A percentile compares a stretch with the other conserved stretches of the same genome.
Evolutionary conservation across 2,113 vertebrate species (phyloP).

Genomic region (Dipodomys ordii): DNA sequence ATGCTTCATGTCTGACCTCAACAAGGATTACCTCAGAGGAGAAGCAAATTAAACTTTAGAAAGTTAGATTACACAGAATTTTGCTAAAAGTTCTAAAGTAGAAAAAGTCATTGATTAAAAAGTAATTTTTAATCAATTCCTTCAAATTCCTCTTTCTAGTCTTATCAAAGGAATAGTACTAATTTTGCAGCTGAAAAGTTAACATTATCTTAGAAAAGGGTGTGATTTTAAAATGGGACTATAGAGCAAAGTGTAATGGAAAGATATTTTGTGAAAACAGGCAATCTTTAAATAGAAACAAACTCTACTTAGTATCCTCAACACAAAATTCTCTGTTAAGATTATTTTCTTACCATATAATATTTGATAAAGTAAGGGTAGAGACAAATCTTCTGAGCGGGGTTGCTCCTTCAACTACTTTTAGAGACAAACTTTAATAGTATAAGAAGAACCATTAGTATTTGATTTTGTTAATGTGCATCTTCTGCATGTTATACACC

Average conservation of each 20-base stretch:
- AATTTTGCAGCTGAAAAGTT: constrained; percentile 41
- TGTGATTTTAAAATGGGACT: not conserved
- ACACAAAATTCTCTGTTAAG: constrained; percentile 15
- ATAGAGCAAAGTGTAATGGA: constrained; percentile 3
- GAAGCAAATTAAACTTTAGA: constrained; percentile 43
- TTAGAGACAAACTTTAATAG: not conserved
- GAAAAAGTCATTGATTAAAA: not conserved
- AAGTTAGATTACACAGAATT: constrained; percentile 1
- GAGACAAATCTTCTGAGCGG: not conserved
- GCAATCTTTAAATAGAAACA: constrained; percentile 23
- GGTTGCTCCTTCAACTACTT: not conserved
- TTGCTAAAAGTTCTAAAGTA: not conserved
- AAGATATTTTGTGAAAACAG: not conserved
- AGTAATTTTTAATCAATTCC: not conserved
- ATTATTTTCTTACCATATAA: not conserved
- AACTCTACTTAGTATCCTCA: not conserved
- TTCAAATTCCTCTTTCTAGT: not conserved
- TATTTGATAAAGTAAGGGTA: not conserved
- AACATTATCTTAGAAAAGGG: not conserved
- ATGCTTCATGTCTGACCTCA: constrained; percentile 42
- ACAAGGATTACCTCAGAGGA: constrained; percentile 38
- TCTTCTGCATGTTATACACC: not conserved
- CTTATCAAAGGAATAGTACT: not conserved
- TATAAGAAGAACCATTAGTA: not conserved
- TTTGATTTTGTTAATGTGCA: not conserved